phyloP scores from a whole-genome alignment of 2,797 vertebrate genomes.

The Spondyliosoma cantharus region DNA sequence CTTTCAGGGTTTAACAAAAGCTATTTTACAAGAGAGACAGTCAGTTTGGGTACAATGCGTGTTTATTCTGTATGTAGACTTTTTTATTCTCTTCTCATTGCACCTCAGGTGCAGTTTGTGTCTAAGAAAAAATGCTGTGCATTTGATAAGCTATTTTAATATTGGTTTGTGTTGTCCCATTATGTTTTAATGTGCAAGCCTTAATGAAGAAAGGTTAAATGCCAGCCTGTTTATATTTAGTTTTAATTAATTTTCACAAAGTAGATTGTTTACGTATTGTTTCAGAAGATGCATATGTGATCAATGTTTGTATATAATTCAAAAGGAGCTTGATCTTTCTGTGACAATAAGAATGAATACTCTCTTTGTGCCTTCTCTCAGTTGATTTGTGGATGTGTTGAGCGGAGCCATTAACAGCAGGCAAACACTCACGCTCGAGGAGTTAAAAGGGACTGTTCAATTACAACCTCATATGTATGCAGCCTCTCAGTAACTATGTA shows the following conservation, averaged over 20 bases:
- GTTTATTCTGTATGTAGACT: slow-evolving; percentile 54
- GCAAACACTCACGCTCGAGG: slow-evolving; percentile 12
- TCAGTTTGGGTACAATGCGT: slow-evolving; percentile 66
- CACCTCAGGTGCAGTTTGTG: slow-evolving; percentile 79
- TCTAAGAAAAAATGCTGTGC: slow-evolving; percentile 86
- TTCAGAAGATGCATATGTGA: slow-evolving; percentile 54
- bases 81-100: slow-evolving; percentile 65
- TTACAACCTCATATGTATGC: slow-evolving; percentile 45
- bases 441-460: slow-evolving; percentile 47
- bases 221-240: slow-evolving; percentile 55
- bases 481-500: slow-evolving; percentile 63
- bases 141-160: slow-evolving; percentile 87
- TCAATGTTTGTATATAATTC: slow-evolving; percentile 65
- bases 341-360: slow-evolving; percentile 44
- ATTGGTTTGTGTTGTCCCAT: slow-evolving; percentile 68
- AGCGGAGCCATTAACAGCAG: slow-evolving; percentile 33
- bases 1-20: slow-evolving; percentile 55
- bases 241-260: slow-evolving; percentile 60
- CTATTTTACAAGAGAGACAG: slow-evolving; percentile 53
- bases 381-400: slow-evolving; percentile 42
- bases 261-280: slow-evolving; percentile 53
- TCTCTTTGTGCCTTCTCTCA: slow-evolving; percentile 34
- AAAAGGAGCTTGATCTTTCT: slow-evolving; percentile 46
- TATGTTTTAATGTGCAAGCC: slow-evolving; percentile 61
- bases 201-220: slow-evolving; percentile 77